Evolutionary conservation across 2,888 invertebrate genomes (phyloP).

Genomic region (Caenorhabditis imperialis): DNA sequence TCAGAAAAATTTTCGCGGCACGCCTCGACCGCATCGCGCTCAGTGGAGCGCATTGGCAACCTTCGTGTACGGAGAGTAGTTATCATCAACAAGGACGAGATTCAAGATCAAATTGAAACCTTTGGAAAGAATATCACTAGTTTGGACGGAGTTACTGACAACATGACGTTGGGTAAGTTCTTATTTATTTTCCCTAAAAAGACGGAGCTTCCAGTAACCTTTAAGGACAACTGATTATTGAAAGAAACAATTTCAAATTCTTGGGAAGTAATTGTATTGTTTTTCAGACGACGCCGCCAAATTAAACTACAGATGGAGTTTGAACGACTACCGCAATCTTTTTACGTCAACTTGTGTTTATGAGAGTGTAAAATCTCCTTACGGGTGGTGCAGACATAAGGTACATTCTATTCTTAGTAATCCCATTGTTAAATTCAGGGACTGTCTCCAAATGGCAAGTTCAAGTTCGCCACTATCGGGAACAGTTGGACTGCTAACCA

Average conservation of each 20-base stretch:
- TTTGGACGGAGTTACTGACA: conserved; percentile 6
- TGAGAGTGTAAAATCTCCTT: not conserved
- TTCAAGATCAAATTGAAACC: not conserved
- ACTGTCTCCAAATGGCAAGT: not conserved
- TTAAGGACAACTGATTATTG: too few species aligned
- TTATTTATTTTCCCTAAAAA: too few species aligned
- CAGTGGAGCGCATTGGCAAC: too few species aligned
- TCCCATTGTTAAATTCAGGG: not conserved
- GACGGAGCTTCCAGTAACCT: too few species aligned
- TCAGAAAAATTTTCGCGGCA: too few species aligned
- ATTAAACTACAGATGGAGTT: conserved; percentile 16
- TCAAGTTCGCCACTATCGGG: conserved; percentile 14
- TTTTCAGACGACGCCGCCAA: conserved; percentile 22
- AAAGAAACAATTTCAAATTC: too few species aligned
- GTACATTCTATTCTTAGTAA: not conserved
- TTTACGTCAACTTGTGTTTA: conserved; percentile 5
- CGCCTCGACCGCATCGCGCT: too few species aligned
- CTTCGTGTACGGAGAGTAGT: too few species aligned
- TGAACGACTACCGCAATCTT: conserved; percentile 4
- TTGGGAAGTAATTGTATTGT: too few species aligned
- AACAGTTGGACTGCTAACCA: conserved; percentile 37
- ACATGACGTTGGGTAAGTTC: conserved; percentile 32
- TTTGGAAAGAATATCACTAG: conserved; percentile 7
- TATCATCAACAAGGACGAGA: conserved; percentile 7
- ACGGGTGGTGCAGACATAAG: conserved; percentile 26